Evolutionary conservation across 2,797 vertebrate species (phyloP).

Genomic region (Thaleichthys pacificus): DNA sequence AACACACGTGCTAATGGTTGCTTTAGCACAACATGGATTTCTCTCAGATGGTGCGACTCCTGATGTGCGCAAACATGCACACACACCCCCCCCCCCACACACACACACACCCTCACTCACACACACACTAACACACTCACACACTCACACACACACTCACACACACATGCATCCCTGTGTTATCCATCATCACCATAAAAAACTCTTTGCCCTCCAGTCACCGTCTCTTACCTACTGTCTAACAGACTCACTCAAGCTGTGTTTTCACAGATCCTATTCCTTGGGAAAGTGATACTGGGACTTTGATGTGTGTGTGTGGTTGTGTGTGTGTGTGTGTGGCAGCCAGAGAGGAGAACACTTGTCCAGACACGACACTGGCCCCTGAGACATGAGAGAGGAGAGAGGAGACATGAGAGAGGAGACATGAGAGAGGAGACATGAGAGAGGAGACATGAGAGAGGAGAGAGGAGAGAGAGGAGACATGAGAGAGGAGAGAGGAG

Average conservation of each 20-base stretch:
- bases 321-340: conserved; percentile 7
- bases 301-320: conserved; percentile 41
- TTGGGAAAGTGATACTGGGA: conserved; percentile 3
- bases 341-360: conserved; percentile 16
- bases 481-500: neutral
- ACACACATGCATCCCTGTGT: conserved; percentile 8
- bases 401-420: no score
- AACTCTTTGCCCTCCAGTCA: conserved; percentile 40
- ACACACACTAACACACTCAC: no score
- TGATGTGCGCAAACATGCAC: neutral
- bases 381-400: conserved; percentile 33
- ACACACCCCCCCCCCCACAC: neutral
- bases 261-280: conserved; percentile 37
- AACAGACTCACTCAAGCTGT: conserved; percentile 42
- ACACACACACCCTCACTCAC: neutral
- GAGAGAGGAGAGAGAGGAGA: no score
- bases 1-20: conserved; percentile 20
- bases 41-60: no score
- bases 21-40: no score
- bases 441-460: neutral
- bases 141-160: neutral
- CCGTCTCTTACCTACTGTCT: conserved; percentile 45
- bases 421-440: neutral
- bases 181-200: conserved; percentile 42
- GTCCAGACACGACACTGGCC: conserved; percentile 46